These are phyloP conservation scores for Microtus californicus DNA, from an alignment of 2,797 vertebrate genomes.

Conservation along the genomic window DNA sequence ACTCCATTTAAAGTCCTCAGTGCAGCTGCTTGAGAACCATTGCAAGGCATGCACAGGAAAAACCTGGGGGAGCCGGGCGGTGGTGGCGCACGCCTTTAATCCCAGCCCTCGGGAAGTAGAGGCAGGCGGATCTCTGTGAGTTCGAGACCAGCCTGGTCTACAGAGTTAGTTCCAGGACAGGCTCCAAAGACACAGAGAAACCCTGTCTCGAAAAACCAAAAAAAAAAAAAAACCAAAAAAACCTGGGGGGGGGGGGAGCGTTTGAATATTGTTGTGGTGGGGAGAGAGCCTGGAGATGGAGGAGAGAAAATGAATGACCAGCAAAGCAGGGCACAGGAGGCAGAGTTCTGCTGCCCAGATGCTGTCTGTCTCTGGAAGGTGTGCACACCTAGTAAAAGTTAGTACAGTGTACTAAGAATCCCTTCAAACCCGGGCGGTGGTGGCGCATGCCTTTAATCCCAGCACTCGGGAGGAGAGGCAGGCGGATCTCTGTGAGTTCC, in stretches of 20 bases:
- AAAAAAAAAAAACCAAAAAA: too few relatives aligned
- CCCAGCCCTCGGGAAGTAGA: too few relatives aligned
- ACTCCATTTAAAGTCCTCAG: not conserved
- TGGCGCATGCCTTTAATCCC: not conserved
- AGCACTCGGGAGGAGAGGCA: too few relatives aligned
- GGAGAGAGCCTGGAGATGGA: not conserved
- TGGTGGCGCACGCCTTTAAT: too few relatives aligned
- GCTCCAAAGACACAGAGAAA: too few relatives aligned
- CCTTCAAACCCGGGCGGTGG: not conserved
- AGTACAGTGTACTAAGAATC: not conserved
- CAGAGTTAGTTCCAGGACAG: too few relatives aligned
- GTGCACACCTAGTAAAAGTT: not conserved
- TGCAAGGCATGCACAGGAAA: not conserved
- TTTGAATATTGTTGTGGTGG: not conserved
- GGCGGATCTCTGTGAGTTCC: too few relatives aligned
- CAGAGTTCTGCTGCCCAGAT: not conserved
- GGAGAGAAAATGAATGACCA: not conserved
- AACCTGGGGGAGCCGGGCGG: not conserved
- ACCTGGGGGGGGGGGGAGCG: fast-evolving
- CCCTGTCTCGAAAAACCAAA: too few relatives aligned
- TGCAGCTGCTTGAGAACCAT: not conserved
- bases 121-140: too few relatives aligned
- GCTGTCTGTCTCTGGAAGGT: not conserved
- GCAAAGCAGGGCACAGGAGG: not conserved
- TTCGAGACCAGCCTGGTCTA: too few relatives aligned